Evolutionary conservation across 2,888 invertebrate species (phyloP).

Genomic region (Caenorhabditis sp.): DNA sequence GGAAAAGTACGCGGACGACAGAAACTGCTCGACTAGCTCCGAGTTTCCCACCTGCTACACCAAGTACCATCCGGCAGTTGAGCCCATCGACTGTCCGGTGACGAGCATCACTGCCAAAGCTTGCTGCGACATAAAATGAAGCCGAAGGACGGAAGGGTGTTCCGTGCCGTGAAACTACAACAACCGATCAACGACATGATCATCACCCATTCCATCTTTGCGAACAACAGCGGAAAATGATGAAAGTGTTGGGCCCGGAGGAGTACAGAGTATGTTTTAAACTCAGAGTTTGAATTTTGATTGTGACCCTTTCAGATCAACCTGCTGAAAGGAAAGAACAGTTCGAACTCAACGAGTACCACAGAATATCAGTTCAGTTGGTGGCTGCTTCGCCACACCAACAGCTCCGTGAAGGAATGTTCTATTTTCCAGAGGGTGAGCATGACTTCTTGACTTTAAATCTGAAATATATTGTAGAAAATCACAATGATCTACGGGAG

Average conservation of each 20-base stretch:
- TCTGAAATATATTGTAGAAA: slow-evolving; percentile 10
- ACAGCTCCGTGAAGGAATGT: slow-evolving; percentile 55
- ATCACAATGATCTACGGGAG: slow-evolving; percentile 49
- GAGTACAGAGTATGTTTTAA: slow-evolving; percentile 28
- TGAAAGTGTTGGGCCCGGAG: slow-evolving; percentile 43
- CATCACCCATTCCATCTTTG: slow-evolving; percentile 49
- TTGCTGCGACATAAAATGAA: slow-evolving; percentile 54
- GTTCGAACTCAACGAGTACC: slow-evolving; percentile 51
- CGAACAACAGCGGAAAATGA: slow-evolving; percentile 51
- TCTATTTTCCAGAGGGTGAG: slow-evolving; percentile 51
- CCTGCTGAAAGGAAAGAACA: slow-evolving; percentile 50
- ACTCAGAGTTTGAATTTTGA: not conserved
- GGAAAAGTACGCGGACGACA: slow-evolving; percentile 53
- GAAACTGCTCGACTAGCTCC: slow-evolving; percentile 42
- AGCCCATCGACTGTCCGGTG: slow-evolving; percentile 48
- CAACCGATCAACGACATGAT: slow-evolving; percentile 53
- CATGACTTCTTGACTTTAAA: not conserved
- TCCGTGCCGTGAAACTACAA: slow-evolving; percentile 49
- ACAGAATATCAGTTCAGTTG: slow-evolving; percentile 40
- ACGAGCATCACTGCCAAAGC: slow-evolving; percentile 55
- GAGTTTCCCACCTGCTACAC: slow-evolving; percentile 56
- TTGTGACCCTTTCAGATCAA: slow-evolving; percentile 27
- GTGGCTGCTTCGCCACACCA: slow-evolving; percentile 51
- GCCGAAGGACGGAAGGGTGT: slow-evolving; percentile 41
- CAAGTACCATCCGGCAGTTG: slow-evolving; percentile 51